Evolutionary conservation across 2,797 vertebrate genomes (phyloP).

Genomic region (Microctenopoma lineatum): DNA sequence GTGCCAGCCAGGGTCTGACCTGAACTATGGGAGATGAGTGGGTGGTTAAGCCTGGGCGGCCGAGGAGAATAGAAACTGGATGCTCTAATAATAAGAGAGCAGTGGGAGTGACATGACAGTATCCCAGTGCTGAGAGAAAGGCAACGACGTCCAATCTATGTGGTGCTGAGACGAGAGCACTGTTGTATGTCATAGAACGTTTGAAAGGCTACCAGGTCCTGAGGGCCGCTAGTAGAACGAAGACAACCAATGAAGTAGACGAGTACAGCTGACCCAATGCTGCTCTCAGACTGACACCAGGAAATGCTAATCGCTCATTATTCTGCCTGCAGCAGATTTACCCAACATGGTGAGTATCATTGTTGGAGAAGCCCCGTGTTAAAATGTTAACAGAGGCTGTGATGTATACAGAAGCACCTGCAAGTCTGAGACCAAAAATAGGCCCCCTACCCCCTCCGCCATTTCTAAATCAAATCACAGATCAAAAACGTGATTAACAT

Average conservation of each 20-base stretch:
- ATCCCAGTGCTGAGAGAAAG: background rate
- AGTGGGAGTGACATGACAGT: constrained; percentile 11
- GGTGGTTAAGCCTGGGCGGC: constrained; percentile 19
- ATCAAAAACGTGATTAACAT: constrained; percentile 65
- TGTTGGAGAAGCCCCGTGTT: background rate
- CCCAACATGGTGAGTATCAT: background rate
- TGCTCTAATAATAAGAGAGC: constrained; percentile 20
- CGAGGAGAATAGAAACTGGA: constrained; percentile 19
- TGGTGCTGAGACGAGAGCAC: background rate
- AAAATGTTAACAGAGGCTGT: constrained; percentile 19
- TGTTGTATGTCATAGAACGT: background rate
- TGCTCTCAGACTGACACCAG: background rate
- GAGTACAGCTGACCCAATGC: background rate
- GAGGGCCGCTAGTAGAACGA: background rate
- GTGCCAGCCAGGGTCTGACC: constrained; percentile 17
- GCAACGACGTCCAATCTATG: background rate
- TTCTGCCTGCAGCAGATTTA: constrained; percentile 16
- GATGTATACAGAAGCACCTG: constrained; percentile 50
- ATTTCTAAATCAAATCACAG: constrained; percentile 54
- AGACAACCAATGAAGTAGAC: background rate
- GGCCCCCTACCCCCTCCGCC: background rate
- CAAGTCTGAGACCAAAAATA: constrained; percentile 39
- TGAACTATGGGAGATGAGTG: constrained; percentile 35
- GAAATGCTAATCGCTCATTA: background rate
- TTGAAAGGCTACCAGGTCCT: background rate